Percentiles rank a stretch among this genome's conserved stretches.
Conservation (phyloP, 2,888 invertebrate species). For the Trachelus stipa region DNA sequence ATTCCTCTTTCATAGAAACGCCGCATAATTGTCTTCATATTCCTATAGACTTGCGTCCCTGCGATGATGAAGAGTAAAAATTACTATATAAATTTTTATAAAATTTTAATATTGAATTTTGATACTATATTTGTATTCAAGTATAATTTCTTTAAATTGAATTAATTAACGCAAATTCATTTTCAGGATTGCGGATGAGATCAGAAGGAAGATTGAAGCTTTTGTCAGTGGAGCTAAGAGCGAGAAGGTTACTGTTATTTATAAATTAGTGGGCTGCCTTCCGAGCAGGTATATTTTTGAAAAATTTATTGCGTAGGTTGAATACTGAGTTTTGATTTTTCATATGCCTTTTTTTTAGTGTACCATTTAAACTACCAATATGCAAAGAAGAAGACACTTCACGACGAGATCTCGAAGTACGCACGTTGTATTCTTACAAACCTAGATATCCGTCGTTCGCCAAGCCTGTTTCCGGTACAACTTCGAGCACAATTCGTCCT, state of each 20-base stretch:
- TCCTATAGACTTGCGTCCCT: background rate
- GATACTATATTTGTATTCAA: background rate
- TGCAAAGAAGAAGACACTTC: constrained; percentile 37
- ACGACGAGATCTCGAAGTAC: constrained; percentile 33
- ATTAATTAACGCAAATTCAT: background rate
- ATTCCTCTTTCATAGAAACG: background rate
- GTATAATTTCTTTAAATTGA: background rate
- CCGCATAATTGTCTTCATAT: background rate
- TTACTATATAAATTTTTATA: background rate
- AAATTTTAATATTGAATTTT: background rate
- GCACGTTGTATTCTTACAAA: constrained; percentile 34
- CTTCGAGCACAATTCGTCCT: background rate
- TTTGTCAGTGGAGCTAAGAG: background rate
- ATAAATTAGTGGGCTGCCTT: constrained; percentile 30
- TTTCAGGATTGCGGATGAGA: background rate
- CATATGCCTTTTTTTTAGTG: constrained; percentile 26
- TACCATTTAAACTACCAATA: constrained; percentile 43
- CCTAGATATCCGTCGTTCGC: background rate
- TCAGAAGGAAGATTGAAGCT: background rate
- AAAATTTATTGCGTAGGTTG: background rate
- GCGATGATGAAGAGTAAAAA: background rate
- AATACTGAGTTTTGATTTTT: background rate
- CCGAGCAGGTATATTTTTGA: constrained; percentile 32
- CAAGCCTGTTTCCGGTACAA: background rate
- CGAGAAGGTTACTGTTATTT: background rate